Conservation (phyloP, 1,140 invertebrate genomes). For the Linepithema humile region DNA sequence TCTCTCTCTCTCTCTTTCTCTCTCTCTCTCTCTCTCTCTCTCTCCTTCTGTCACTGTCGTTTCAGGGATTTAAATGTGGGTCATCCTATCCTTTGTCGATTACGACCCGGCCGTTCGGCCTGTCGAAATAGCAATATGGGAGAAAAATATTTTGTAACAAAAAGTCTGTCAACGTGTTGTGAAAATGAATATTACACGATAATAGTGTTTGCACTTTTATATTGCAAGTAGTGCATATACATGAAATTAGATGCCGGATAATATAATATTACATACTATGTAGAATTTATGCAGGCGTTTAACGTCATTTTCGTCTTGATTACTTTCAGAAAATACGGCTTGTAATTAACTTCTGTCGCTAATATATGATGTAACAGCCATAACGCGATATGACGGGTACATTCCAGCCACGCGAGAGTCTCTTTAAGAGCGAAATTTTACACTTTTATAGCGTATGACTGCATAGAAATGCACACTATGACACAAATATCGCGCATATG, state of each 20-base stretch:
- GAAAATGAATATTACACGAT: neutral
- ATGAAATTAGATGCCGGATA: neutral
- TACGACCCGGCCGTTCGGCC: neutral
- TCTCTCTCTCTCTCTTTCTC: neutral
- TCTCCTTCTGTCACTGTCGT: conserved; percentile 13
- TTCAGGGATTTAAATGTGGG: conserved; percentile 58
- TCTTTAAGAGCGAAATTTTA: conserved; percentile 64
- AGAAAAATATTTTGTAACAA: conserved; percentile 3
- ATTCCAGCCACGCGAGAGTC: conserved; percentile 38
- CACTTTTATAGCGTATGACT: conserved; percentile 65
- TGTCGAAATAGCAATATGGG: neutral
- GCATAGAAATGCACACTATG: conserved; percentile 69
- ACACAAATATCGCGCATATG: conserved; percentile 60
- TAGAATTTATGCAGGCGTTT: neutral
- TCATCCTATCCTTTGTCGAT: conserved; percentile 51
- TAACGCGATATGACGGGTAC: neutral
- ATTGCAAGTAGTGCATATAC: neutral
- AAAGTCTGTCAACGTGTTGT: neutral
- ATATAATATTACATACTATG: neutral
- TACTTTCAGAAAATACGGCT: conserved; percentile 3
- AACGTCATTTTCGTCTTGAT: neutral
- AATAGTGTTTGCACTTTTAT: neutral
- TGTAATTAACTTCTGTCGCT: conserved; percentile 12
- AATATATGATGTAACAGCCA: neutral
- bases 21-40: neutral